Percentiles rank a stretch among this genome's conserved stretches.
phyloP scores from a whole-genome alignment of 2,888 invertebrate genomes.

The Sinotaia quadrata region DNA sequence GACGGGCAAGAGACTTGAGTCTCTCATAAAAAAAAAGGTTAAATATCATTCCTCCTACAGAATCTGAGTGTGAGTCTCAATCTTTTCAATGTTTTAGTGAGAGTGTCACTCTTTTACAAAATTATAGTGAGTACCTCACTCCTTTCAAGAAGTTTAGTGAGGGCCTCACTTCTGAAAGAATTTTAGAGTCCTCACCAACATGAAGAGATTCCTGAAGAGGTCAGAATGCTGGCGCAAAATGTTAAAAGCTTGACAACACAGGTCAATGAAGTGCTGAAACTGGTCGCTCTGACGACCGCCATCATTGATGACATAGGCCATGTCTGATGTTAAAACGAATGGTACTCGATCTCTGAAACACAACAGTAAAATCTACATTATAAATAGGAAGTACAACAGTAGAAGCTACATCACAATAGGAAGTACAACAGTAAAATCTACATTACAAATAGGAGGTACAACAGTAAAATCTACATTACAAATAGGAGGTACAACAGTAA shows the following conservation, averaged over 20 bases:
- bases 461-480: no score
- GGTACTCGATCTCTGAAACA: constrained; percentile 90
- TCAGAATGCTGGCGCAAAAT: constrained; percentile 92
- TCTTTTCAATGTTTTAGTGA: neutral
- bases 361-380: no score
- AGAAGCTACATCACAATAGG: no score
- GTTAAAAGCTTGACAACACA: constrained; percentile 98
- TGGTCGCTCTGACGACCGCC: constrained; percentile 89
- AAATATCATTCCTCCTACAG: neutral
- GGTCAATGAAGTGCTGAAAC: constrained; percentile 98
- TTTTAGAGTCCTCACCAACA: constrained; percentile 80
- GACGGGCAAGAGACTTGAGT: no score
- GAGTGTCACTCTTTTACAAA: neutral
- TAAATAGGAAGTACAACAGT: no score
- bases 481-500: no score
- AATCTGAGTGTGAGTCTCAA: neutral
- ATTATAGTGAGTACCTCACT: neutral
- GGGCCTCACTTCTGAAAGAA: neutral
- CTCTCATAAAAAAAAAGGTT: neutral
- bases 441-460: no score
- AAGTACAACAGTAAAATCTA: no score
- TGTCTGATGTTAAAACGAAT: constrained; percentile 97
- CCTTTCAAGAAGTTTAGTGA: neutral
- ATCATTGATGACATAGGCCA: constrained; percentile 99
- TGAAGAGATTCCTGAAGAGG: constrained; percentile 90